A percentile compares a stretch with the other conserved stretches of the same genome.
phyloP scores from a whole-genome alignment of 2,113 vertebrate genomes.

The Nanorana parkeri region DNA sequence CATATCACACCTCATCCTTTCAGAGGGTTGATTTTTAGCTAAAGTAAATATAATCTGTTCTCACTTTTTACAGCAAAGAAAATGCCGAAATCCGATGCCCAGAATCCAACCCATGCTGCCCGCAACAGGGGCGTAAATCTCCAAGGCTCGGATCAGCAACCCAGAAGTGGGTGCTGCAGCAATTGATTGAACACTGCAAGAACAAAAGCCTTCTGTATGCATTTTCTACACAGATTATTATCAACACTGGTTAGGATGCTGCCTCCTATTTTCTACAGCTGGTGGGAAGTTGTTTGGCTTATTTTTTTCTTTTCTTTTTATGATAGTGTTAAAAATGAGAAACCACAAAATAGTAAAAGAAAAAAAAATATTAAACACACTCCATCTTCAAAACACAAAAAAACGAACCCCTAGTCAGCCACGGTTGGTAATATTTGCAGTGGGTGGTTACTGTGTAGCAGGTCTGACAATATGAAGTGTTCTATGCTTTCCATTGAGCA shows the following conservation, averaged over 20 bases:
- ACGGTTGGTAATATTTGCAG: neutral
- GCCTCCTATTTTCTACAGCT: conserved; percentile 46
- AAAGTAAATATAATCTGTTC: neutral
- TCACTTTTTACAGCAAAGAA: conserved; percentile 74
- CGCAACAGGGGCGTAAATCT: conserved; percentile 81
- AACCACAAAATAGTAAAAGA: conserved; percentile 9
- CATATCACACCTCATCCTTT: too few relatives aligned
- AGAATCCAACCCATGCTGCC: conserved; percentile 80
- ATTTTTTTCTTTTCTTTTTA: conserved; percentile 34
- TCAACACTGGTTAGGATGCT: conserved; percentile 46
- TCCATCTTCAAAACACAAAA: conserved; percentile 10
- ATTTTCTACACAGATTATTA: conserved; percentile 43
- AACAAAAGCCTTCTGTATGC: conserved; percentile 45
- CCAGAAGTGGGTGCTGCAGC: conserved; percentile 77
- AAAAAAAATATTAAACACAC: neutral
- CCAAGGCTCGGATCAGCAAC: conserved; percentile 79
- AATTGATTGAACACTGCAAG: conserved; percentile 63
- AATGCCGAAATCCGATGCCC: conserved; percentile 86
- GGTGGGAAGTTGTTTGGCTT: conserved; percentile 34
- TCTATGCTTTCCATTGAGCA: conserved; percentile 16
- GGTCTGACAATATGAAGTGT: neutral
- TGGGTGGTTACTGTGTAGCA: conserved; percentile 1
- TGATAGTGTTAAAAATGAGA: conserved; percentile 46
- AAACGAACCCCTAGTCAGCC: neutral
- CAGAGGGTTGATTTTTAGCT: too few relatives aligned